Conservation (phyloP, 2,113 vertebrate genomes). For the Centropus bengalensis region DNA sequence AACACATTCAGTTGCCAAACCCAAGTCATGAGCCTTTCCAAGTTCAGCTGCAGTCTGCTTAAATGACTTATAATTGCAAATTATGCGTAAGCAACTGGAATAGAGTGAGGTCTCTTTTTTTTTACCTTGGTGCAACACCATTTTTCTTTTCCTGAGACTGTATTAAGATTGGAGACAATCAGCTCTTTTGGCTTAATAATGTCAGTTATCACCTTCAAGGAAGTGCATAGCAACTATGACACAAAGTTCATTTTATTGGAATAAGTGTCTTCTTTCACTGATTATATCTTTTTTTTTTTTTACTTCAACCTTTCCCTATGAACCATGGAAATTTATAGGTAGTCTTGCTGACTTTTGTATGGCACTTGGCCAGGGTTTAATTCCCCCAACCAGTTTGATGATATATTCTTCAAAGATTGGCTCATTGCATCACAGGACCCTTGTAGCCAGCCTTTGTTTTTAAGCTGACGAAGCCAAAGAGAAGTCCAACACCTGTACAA, state of each 20-base stretch:
- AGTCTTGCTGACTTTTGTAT: not conserved
- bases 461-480: not conserved
- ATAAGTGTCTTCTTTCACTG: not conserved
- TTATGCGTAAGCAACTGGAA: not conserved
- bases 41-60: not conserved
- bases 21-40: not conserved
- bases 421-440: not conserved
- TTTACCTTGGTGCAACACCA: not conserved
- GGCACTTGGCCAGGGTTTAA: slow-evolving; percentile 36
- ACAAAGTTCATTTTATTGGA: not conserved
- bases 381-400: not conserved
- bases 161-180: not conserved
- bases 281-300: not conserved
- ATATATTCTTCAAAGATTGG: slow-evolving; percentile 4
- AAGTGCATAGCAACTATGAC: not conserved
- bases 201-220: not conserved
- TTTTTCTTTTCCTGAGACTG: not conserved
- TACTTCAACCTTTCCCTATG: not conserved
- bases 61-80: not conserved
- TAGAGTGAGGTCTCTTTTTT: not conserved
- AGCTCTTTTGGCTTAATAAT: not conserved
- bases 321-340: not conserved
- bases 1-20: not conserved
- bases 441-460: not conserved
- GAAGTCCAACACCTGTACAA: not conserved